Conservation (phyloP, 2,113 vertebrate species). For the Brachypteracias leptosomus region DNA sequence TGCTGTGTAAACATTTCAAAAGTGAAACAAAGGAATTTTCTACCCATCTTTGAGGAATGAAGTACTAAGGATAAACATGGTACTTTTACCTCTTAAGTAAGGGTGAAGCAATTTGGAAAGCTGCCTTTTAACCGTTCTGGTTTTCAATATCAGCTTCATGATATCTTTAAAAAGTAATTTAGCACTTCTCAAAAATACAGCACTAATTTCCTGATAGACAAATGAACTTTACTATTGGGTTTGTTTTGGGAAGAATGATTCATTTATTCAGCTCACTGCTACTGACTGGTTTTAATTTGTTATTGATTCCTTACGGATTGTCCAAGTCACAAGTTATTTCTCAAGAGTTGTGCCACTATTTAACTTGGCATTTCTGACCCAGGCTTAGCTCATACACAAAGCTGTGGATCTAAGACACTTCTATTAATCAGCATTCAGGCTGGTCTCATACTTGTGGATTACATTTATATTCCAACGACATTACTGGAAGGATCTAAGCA, state of each 20-base stretch:
- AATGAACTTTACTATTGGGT: conserved; percentile 33
- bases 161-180: conserved; percentile 33
- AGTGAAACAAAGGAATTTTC: conserved; percentile 20
- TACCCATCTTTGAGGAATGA: not conserved
- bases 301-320: conserved; percentile 51
- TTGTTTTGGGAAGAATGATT: conserved; percentile 53
- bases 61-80: not conserved
- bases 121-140: not conserved
- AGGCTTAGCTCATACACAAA: conserved; percentile 31
- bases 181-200: conserved; percentile 28
- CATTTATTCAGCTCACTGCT: conserved; percentile 44
- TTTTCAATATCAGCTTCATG: conserved; percentile 25
- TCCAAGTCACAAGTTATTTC: conserved; percentile 58
- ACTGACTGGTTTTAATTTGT: conserved; percentile 57
- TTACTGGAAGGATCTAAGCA: conserved; percentile 20
- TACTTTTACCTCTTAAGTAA: not conserved
- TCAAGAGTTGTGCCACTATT: conserved; percentile 55
- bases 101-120: not conserved
- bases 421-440: conserved; percentile 23
- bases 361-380: conserved; percentile 58
- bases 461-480: not conserved
- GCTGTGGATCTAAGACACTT: conserved; percentile 44
- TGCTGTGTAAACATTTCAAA: conserved; percentile 18
- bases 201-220: conserved; percentile 34
- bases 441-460: conserved; percentile 30